phyloP scores from a whole-genome alignment of 2,888 invertebrate genomes.

The Drosophila niveifrons region DNA sequence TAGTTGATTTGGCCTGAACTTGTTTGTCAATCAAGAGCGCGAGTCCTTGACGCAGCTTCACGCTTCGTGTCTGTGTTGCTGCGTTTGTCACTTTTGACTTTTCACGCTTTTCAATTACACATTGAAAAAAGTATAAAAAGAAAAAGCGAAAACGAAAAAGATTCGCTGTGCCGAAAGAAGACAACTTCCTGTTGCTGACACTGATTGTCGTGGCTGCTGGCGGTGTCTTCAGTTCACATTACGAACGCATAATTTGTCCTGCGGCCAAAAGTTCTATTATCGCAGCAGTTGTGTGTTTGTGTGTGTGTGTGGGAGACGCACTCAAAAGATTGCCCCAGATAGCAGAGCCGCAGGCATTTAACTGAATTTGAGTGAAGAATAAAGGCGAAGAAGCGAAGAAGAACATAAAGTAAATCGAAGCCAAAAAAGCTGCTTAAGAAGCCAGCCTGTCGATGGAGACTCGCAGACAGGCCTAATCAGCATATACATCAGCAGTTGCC shows the following conservation, averaged over 20 bases:
- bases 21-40: constrained; percentile 72
- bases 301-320: constrained; percentile 31
- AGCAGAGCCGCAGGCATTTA: constrained; percentile 65
- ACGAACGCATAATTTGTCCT: constrained; percentile 71
- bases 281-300: constrained; percentile 23
- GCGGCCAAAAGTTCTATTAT: constrained; percentile 78
- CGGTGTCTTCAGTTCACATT: constrained; percentile 40
- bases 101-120: constrained; percentile 72
- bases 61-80: constrained; percentile 35
- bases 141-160: constrained; percentile 19
- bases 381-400: constrained; percentile 39
- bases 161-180: not conserved
- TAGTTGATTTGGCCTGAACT: constrained; percentile 60
- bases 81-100: constrained; percentile 62
- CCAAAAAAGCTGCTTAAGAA: constrained; percentile 42
- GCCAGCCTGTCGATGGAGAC: constrained; percentile 26
- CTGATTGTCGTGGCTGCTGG: constrained; percentile 66
- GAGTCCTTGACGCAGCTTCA: constrained; percentile 46
- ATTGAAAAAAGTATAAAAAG: constrained; percentile 20
- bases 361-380: constrained; percentile 75
- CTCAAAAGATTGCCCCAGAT: constrained; percentile 63
- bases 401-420: constrained; percentile 37
- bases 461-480: constrained; percentile 53
- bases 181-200: constrained; percentile 74
- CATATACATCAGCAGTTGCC: constrained; percentile 43